These are phyloP conservation scores for Spilosoma lubricipeda DNA, from an alignment of 2,888 invertebrate genomes.

Conservation along the genomic window DNA sequence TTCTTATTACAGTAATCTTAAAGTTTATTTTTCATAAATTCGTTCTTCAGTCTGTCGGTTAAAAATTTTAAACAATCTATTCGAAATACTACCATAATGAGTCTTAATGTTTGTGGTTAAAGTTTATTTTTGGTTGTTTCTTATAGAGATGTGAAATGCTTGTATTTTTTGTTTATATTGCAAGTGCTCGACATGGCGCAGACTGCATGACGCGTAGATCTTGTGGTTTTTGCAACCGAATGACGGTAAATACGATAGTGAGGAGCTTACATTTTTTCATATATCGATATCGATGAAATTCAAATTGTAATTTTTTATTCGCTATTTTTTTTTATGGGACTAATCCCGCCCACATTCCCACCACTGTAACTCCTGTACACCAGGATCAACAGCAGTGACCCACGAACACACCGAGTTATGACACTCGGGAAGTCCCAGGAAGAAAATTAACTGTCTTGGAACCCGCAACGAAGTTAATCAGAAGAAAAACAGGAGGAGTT, in stretches of 20 bases:
- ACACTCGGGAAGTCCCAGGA: too few relatives aligned
- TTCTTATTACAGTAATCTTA: conserved; percentile 11
- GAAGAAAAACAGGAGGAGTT: too few relatives aligned
- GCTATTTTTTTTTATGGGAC: too few relatives aligned
- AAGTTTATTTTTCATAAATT: conserved; percentile 31
- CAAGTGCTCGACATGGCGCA: conserved; percentile 63
- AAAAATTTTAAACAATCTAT: conserved; percentile 15
- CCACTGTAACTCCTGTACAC: too few relatives aligned
- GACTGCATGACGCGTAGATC: conserved; percentile 82
- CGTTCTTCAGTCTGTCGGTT: conserved; percentile 9
- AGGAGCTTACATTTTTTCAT: conserved; percentile 43
- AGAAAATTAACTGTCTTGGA: too few relatives aligned
- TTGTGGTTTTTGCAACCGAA: conserved; percentile 77
- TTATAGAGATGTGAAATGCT: conserved; percentile 23
- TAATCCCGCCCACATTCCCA: too few relatives aligned
- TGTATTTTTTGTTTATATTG: conserved; percentile 67
- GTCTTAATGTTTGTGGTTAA: conserved; percentile 38
- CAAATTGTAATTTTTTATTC: too few relatives aligned
- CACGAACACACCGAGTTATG: too few relatives aligned
- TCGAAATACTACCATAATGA: conserved; percentile 21
- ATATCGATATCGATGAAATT: conserved; percentile 32
- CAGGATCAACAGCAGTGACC: too few relatives aligned
- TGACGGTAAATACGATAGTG: conserved; percentile 71
- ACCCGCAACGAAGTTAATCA: too few relatives aligned
- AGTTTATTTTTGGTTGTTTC: conserved; percentile 48